Conservation (phyloP, 2,113 vertebrate species). For the Saiga tatarica region DNA sequence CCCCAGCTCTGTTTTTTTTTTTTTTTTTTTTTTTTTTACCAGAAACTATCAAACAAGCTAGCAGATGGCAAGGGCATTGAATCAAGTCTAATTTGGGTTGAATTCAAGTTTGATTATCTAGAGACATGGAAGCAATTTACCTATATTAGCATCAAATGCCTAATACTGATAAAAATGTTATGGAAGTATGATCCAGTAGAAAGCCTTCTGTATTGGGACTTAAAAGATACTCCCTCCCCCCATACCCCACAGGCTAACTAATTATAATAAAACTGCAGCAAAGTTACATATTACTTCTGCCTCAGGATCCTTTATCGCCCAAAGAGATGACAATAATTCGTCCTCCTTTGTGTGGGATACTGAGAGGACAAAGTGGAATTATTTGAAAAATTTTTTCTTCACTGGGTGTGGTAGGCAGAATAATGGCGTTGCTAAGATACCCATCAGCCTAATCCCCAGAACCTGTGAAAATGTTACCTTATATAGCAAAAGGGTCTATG, state of each 20-base stretch:
- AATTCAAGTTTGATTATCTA: slow-evolving; percentile 66
- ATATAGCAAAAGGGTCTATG: background rate
- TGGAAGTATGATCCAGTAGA: background rate
- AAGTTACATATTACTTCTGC: background rate
- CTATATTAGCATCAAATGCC: slow-evolving; percentile 63
- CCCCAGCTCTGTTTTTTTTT: background rate
- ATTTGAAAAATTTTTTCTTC: background rate
- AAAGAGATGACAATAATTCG: background rate
- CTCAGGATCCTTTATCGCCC: background rate
- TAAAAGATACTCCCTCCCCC: background rate
- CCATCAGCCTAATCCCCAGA: background rate
- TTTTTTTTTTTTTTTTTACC: background rate
- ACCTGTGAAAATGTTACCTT: background rate
- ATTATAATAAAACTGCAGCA: background rate
- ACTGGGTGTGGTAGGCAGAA: background rate
- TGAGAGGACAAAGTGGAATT: background rate
- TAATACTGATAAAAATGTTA: slow-evolving; percentile 62
- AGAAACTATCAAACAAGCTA: slow-evolving; percentile 53
- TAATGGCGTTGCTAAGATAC: background rate
- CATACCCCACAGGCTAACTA: background rate
- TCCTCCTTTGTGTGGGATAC: background rate
- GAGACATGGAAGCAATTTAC: slow-evolving; percentile 57
- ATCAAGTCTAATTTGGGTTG: slow-evolving; percentile 63
- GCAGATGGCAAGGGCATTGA: slow-evolving; percentile 61
- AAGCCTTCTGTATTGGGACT: background rate